phyloP scores from a whole-genome alignment of 1,140 invertebrate genomes.

The Vollenhovia emeryi region DNA sequence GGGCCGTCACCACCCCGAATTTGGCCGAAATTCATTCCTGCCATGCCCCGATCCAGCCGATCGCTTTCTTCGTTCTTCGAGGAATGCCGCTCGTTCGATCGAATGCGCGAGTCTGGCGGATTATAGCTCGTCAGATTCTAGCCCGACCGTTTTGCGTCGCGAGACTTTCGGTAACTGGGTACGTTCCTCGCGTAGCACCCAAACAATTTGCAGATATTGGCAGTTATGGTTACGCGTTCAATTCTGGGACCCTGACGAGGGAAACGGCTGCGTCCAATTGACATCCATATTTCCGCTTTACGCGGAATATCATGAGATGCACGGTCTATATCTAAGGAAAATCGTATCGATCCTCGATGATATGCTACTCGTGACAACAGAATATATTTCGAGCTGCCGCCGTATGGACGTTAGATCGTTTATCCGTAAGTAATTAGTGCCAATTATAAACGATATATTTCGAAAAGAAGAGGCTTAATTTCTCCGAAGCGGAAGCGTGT shows the following conservation, averaged over 20 bases:
- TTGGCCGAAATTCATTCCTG: constrained; percentile 66
- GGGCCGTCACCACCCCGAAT: constrained; percentile 61
- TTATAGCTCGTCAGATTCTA: constrained; percentile 57
- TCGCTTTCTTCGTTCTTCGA: constrained; percentile 58
- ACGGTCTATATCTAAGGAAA: neutral
- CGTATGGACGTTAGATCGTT: neutral
- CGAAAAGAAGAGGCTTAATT: neutral
- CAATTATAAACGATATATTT: neutral
- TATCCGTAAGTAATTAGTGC: neutral
- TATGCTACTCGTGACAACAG: neutral
- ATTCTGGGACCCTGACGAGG: neutral
- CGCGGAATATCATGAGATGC: neutral
- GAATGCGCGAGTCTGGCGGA: constrained; percentile 33
- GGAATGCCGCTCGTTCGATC: constrained; percentile 55
- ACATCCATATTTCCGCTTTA: constrained; percentile 16
- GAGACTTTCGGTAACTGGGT: constrained; percentile 43
- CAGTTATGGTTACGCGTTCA: neutral
- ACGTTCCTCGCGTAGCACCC: constrained; percentile 45
- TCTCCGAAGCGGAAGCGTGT: neutral
- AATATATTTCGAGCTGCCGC: neutral
- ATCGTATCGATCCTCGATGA: neutral
- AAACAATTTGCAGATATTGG: constrained; percentile 37
- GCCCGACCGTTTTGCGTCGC: constrained; percentile 33
- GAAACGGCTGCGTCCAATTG: neutral
- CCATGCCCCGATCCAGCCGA: constrained; percentile 40